Evolutionary conservation across 1,140 invertebrate species (phyloP), one percentile per base, ranked within the genome.

Genomic region (Aethina tumida): DNA sequence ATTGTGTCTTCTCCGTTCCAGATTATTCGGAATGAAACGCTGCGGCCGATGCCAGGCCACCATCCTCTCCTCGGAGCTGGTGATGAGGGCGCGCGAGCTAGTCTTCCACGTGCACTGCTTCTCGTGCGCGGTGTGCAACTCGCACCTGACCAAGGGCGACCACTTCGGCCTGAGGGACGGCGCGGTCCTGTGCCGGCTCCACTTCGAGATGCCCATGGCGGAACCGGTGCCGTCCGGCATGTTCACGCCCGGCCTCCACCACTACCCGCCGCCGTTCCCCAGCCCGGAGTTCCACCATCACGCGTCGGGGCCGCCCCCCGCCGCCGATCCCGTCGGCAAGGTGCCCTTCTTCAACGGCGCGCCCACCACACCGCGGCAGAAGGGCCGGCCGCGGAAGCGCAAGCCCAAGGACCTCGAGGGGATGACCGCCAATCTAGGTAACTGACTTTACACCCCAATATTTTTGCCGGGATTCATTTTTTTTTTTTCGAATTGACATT

Each of bases 61-160:
- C n/a, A 89, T 97, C 41, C 77, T 83, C n/a, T 78, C 90, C 20
- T 84, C 87, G 34, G 92, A 98, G 66, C 62, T 97, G 53, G 92
- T 97, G 55, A 97, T 97, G 93, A 66, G 91, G 36, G 91, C 90
- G 3, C 71, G 88, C 9, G 88, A 92, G 48, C 73, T 88, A 47
- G 90, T 96, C 34, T 97, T 93, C 69, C 94, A 97, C 68, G 79
- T 95, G 21, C 81, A 85, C 50, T 97, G 93, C 66, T 97, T 97
- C 69, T 85, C 81, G 4, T 97, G 94, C 63, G 81, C 84, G 9
- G 77, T 85, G n/a, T 97, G 94, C 67, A 79, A 81, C 59, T 71
- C 80, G 9, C 76, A 79, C 2, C 68, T 88, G 27, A 87, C 78
- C 25, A 89, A 89, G 61, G 84, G 94, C 10, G 93, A 97, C 60